Conservation (phyloP, 2,113 vertebrate genomes). For the Festucalex cinctus region DNA sequence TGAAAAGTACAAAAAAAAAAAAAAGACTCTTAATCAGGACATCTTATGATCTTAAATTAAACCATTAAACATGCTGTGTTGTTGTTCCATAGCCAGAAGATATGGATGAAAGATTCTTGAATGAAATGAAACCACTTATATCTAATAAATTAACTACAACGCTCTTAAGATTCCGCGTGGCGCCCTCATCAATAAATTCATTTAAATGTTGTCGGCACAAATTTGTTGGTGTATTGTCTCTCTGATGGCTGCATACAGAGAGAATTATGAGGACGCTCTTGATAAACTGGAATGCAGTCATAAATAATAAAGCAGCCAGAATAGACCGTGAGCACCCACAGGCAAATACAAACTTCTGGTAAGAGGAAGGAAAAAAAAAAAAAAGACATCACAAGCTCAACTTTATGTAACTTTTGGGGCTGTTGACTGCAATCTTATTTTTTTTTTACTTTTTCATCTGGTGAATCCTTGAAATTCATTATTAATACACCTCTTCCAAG, state of each 20-base stretch:
- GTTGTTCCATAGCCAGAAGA: conserved; percentile 36
- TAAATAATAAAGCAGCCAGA: conserved; percentile 45
- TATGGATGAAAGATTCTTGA: conserved; percentile 37
- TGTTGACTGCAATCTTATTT: not conserved
- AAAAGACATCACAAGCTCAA: conserved; percentile 16
- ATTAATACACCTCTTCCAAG: not conserved
- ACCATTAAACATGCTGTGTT: conserved; percentile 41
- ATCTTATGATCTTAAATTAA: conserved; percentile 49
- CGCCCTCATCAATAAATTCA: conserved; percentile 36
- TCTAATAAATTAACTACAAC: conserved; percentile 50
- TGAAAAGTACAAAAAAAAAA: conserved; percentile 22
- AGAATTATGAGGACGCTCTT: conserved; percentile 34
- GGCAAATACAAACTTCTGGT: conserved; percentile 34
- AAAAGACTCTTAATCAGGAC: conserved; percentile 35
- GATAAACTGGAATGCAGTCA: conserved; percentile 33
- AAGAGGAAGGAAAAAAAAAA: not conserved
- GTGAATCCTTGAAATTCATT: not conserved
- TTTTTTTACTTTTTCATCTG: not conserved
- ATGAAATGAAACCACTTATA: conserved; percentile 31
- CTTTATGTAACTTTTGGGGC: not conserved
- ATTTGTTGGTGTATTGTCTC: conserved; percentile 37
- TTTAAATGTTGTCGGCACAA: conserved; percentile 39
- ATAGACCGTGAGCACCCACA: conserved; percentile 34
- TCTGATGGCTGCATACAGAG: conserved; percentile 31
- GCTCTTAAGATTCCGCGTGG: conserved; percentile 25